Percentiles rank a stretch among this genome's conserved stretches.
Evolutionary conservation across 2,797 vertebrate species (phyloP).

Genomic region (Oryzias dopingdopingensis): DNA sequence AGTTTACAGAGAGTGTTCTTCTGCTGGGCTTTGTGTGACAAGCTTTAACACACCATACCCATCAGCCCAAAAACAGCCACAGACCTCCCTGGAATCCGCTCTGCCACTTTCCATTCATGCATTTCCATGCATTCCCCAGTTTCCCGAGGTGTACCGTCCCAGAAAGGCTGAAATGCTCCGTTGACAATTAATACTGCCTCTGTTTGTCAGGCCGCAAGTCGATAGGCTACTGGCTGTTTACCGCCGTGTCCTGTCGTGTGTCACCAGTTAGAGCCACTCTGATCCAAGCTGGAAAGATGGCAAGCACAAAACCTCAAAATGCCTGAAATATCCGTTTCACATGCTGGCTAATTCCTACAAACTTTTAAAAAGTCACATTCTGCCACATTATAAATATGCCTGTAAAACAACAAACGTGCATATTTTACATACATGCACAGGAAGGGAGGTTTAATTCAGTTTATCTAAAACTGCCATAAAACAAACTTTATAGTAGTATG

Average conservation of each 20-base stretch:
- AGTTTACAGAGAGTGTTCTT: conserved; percentile 85
- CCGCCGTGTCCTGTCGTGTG: conserved; percentile 36
- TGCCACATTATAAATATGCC: no score
- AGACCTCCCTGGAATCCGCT: conserved; percentile 83
- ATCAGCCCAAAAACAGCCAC: conserved; percentile 78
- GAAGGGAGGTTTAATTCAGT: no score
- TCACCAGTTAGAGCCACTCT: conserved; percentile 10
- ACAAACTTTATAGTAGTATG: no score
- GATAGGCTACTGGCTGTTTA: conserved; percentile 58
- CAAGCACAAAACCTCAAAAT: no score
- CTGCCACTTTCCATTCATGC: conserved; percentile 82
- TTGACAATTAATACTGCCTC: conserved; percentile 59
- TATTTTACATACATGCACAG: no score
- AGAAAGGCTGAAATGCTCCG: conserved; percentile 36
- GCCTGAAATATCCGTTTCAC: no score
- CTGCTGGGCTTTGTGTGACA: conserved; percentile 82
- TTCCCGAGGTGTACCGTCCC: conserved; percentile 45
- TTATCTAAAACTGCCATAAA: no score
- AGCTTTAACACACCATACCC: conserved; percentile 80
- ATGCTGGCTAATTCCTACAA: background rate
- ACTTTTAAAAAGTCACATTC: background rate
- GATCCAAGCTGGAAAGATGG: background rate
- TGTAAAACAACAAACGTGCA: no score
- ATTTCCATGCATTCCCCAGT: conserved; percentile 66
- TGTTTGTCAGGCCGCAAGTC: conserved; percentile 64